These are phyloP conservation scores for Ophthalmolycus amberensis DNA, from an alignment of 2,113 vertebrate genomes.

Conservation along the genomic window DNA sequence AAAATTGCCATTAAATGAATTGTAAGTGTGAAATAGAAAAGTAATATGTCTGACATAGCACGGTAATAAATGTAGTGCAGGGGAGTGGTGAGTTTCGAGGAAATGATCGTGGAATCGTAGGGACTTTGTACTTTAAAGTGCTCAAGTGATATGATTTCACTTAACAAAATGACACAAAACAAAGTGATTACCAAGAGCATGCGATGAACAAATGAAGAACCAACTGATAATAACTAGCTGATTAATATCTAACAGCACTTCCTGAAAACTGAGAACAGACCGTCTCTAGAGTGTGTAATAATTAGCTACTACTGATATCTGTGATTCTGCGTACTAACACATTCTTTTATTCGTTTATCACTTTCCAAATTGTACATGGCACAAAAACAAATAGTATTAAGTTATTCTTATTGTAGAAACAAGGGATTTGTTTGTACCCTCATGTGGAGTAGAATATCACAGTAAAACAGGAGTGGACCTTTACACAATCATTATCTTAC, in stretches of 20 bases:
- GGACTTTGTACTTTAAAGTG: slow-evolving; percentile 37
- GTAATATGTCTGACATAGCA: slow-evolving; percentile 68
- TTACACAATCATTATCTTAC: neutral
- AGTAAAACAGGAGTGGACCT: slow-evolving; percentile 7
- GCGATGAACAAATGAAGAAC: slow-evolving; percentile 51
- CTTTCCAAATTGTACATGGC: slow-evolving; percentile 4
- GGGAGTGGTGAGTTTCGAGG: slow-evolving; percentile 46
- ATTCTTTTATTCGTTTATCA: slow-evolving; percentile 31
- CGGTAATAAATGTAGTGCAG: slow-evolving; percentile 68
- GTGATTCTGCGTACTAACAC: slow-evolving; percentile 28
- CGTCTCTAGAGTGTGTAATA: slow-evolving; percentile 45
- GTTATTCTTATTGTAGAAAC: neutral
- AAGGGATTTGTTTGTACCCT: slow-evolving; percentile 8
- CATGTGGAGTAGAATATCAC: slow-evolving; percentile 4
- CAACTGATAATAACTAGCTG: slow-evolving; percentile 55
- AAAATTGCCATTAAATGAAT: slow-evolving; percentile 81
- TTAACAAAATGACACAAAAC: slow-evolving; percentile 4
- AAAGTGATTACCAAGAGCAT: slow-evolving; percentile 30
- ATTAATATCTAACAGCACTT: slow-evolving; percentile 53
- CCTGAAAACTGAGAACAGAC: slow-evolving; percentile 30
- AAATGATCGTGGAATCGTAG: slow-evolving; percentile 29
- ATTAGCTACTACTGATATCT: slow-evolving; percentile 47
- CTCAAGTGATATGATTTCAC: slow-evolving; percentile 24
- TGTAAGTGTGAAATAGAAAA: slow-evolving; percentile 80
- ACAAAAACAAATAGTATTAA: neutral